Conservation (phyloP, 2,113 vertebrate genomes). For the Hippocampus abdominalis region DNA sequence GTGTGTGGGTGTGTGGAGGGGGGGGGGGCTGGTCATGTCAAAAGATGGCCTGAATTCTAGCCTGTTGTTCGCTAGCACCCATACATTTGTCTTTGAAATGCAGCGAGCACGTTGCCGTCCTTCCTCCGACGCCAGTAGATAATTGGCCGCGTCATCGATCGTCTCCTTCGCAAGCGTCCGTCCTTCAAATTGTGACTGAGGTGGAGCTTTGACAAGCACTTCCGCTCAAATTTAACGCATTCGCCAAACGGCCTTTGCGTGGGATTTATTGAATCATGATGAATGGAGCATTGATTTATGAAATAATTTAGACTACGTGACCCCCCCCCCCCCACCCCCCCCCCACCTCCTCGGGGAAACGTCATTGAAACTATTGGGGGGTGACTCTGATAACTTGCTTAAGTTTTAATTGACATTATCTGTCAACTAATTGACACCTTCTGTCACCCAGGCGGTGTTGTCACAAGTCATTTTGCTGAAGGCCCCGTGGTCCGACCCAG, state of each 20-base stretch:
- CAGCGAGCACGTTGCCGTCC: background rate
- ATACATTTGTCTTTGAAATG: conserved; percentile 21
- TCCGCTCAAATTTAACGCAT: conserved; percentile 4
- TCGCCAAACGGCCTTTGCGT: conserved; percentile 2
- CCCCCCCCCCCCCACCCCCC: background rate
- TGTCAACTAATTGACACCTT: conserved; percentile 1
- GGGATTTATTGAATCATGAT: conserved; percentile 15
- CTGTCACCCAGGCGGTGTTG: background rate
- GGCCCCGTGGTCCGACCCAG: background rate
- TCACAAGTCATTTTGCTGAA: background rate
- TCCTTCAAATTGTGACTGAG: conserved; percentile 6
- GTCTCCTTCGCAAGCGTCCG: background rate
- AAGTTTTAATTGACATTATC: conserved; percentile 3
- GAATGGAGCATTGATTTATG: conserved; percentile 14
- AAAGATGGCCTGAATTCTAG: conserved; percentile 48
- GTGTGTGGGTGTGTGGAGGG: background rate
- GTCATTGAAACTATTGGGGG: conserved; percentile 21
- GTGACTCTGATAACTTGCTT: background rate
- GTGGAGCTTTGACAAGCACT: background rate
- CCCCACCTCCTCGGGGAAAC: background rate
- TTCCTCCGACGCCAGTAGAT: background rate
- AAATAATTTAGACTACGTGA: conserved; percentile 5
- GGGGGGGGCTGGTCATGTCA: conserved; percentile 42
- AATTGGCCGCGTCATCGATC: background rate
- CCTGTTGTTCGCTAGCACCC: conserved; percentile 19